These are phyloP conservation scores for Iphiclides podalirius DNA, from an alignment of 2,888 invertebrate genomes.

Conservation along the genomic window DNA sequence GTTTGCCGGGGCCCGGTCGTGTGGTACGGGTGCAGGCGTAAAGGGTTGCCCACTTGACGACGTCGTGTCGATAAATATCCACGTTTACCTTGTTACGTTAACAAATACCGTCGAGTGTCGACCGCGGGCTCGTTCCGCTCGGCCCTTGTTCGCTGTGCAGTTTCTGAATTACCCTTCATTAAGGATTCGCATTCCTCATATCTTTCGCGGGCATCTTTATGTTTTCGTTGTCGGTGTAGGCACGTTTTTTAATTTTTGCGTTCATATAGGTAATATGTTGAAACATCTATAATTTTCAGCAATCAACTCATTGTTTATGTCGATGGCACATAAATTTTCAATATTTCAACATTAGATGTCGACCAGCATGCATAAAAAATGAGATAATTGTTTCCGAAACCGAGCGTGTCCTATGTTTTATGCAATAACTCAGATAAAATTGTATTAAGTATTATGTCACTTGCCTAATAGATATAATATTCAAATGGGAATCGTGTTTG, in stretches of 20 bases:
- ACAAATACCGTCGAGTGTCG: conserved; percentile 54
- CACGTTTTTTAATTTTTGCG: neutral
- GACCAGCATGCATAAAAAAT: conserved; percentile 62
- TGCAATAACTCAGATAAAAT: conserved; percentile 74
- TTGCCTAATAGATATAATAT: conserved; percentile 72
- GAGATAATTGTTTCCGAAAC: conserved; percentile 71
- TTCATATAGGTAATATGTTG: too few relatives aligned
- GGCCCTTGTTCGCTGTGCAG: conserved; percentile 33
- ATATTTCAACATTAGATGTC: conserved; percentile 56
- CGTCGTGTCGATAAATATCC: conserved; percentile 69
- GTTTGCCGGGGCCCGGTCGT: conserved; percentile 59
- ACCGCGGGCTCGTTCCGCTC: conserved; percentile 38
- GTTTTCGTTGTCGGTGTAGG: conserved; percentile 3
- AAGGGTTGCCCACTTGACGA: conserved; percentile 72
- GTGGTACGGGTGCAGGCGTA: conserved; percentile 61
- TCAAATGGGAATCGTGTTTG: conserved; percentile 75
- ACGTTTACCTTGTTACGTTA: conserved; percentile 63
- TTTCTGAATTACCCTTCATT: conserved; percentile 33
- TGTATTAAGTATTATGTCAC: conserved; percentile 75
- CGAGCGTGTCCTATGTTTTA: conserved; percentile 60
- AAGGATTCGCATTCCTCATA: conserved; percentile 17
- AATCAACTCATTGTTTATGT: conserved; percentile 62
- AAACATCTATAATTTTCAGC: neutral
- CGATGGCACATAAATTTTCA: conserved; percentile 57
- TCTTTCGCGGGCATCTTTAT: conserved; percentile 13